Evolutionary conservation across 2,888 invertebrate species (phyloP).

Genomic region (Zelleria hepariella): DNA sequence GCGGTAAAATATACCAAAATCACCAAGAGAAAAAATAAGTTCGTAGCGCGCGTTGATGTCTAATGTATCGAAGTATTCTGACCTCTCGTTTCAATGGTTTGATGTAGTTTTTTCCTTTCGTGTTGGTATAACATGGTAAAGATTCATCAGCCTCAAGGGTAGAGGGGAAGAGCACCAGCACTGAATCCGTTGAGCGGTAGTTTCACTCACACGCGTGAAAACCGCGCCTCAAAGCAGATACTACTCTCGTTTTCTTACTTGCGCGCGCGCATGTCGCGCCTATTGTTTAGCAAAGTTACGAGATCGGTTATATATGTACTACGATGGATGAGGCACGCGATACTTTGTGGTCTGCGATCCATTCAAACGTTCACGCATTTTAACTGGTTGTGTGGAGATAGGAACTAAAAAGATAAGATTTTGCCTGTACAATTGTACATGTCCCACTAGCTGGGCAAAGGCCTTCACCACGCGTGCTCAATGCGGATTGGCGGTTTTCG

Average conservation of each 20-base stretch:
- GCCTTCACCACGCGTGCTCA: too few species aligned
- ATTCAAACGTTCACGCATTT: background rate
- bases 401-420: too few species aligned
- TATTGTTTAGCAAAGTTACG: background rate
- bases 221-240: background rate
- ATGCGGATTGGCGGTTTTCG: too few species aligned
- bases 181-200: background rate
- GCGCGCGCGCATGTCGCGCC: background rate
- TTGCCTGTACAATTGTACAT: too few species aligned
- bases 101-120: too few species aligned
- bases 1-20: too few species aligned
- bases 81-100: background rate
- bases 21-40: too few species aligned
- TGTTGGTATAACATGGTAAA: too few species aligned
- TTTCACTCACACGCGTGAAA: background rate
- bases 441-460: too few species aligned
- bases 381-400: background rate
- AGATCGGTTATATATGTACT: background rate
- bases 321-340: too few species aligned
- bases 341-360: background rate
- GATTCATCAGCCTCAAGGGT: too few species aligned
- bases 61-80: background rate
- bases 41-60: background rate
- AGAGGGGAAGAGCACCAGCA: too few species aligned
- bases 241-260: background rate